These are phyloP conservation scores for Melinopterus prodromus DNA, from an alignment of 2,888 invertebrate species.

Conservation along the genomic window DNA sequence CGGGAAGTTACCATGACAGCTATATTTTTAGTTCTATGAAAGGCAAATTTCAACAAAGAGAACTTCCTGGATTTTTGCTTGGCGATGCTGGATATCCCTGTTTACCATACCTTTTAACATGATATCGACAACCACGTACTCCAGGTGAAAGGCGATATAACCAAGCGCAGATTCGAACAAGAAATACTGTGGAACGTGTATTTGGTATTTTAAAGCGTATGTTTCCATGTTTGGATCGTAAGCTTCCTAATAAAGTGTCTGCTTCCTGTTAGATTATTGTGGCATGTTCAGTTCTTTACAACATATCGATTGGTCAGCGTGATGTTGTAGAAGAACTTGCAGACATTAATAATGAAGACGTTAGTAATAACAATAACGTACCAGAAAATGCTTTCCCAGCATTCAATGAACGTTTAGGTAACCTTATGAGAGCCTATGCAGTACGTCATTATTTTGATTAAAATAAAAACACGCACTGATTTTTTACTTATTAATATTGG, in stretches of 20 bases:
- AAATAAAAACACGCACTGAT: constrained; percentile 16
- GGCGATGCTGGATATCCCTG: constrained; percentile 23
- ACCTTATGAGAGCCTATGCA: constrained; percentile 5
- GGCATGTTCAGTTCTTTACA: constrained; percentile 10
- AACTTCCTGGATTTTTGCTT: constrained; percentile 8
- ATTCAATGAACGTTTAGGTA: constrained; percentile 13
- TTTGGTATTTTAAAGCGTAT: constrained; percentile 12
- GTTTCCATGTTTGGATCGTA: constrained; percentile 8
- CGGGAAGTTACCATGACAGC: too few species aligned
- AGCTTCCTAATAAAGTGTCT: constrained; percentile 7
- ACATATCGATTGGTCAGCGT: background rate
- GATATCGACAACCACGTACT: background rate
- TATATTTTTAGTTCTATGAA: too few species aligned
- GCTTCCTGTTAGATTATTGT: constrained; percentile 5
- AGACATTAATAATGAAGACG: constrained; percentile 5
- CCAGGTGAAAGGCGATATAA: constrained; percentile 13
- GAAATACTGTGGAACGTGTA: constrained; percentile 17
- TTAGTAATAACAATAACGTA: background rate
- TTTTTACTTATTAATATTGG: background rate
- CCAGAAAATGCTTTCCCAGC: background rate
- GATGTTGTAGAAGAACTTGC: constrained; percentile 9
- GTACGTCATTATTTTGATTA: constrained; percentile 17
- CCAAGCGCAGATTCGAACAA: constrained; percentile 17
- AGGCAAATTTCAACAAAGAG: too few species aligned
- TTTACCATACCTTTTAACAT: constrained; percentile 17